Evolutionary conservation across 2,113 vertebrate species (phyloP).

Genomic region (Python bivittatus): DNA sequence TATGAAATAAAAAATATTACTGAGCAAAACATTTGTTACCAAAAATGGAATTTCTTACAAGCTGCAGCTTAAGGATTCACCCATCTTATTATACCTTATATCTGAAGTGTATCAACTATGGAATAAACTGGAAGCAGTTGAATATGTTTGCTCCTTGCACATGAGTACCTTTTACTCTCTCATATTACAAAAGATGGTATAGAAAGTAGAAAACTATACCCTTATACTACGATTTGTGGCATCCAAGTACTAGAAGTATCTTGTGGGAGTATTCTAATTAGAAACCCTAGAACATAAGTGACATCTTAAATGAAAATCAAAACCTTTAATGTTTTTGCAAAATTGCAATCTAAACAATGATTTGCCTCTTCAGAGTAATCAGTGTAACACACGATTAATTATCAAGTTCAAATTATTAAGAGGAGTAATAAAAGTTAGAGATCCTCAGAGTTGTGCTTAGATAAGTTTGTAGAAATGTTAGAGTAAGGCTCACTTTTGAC

Average conservation of each 20-base stretch:
- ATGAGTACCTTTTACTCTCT: neutral
- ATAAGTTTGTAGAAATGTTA: neutral
- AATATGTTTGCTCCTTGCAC: conserved; percentile 23
- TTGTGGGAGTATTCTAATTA: neutral
- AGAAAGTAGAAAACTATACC: neutral
- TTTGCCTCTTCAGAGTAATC: neutral
- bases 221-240: neutral
- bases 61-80: neutral
- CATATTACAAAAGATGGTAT: neutral
- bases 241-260: neutral
- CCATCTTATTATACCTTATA: neutral
- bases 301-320: conserved; percentile 12
- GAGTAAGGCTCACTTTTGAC: neutral
- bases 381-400: neutral
- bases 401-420: neutral
- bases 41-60: neutral
- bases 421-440: neutral
- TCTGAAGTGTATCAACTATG: neutral
- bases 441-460: neutral
- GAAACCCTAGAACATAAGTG: conserved; percentile 4
- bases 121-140: neutral
- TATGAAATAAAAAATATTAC: neutral
- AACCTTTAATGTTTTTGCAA: neutral
- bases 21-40: neutral
- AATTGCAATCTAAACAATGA: neutral